These are phyloP conservation scores for Drosophila neocordata DNA, from an alignment of 1,140 invertebrate genomes.

Conservation along the genomic window DNA sequence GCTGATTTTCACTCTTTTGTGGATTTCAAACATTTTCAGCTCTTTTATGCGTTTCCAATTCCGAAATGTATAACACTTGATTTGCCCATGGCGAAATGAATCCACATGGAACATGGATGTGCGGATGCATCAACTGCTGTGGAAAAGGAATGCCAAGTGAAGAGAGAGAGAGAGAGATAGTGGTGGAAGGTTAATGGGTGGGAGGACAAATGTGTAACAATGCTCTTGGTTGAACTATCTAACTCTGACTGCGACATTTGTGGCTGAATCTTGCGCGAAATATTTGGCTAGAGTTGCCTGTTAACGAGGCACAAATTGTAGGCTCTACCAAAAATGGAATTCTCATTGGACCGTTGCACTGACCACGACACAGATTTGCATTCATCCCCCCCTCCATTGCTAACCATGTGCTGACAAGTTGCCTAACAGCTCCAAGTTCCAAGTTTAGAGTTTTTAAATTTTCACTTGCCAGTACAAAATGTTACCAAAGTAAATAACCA, in stretches of 20 bases:
- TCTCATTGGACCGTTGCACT: background rate
- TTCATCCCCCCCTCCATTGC: background rate
- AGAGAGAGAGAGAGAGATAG: background rate
- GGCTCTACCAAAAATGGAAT: background rate
- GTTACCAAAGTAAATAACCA: background rate
- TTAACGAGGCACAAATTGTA: slow-evolving; percentile 7
- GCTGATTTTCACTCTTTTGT: too few species aligned
- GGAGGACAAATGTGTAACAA: too few species aligned
- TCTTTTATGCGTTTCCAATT: too few species aligned
- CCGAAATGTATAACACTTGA: background rate
- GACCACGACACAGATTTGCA: slow-evolving; percentile 21
- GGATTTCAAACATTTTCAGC: background rate
- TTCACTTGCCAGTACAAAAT: background rate
- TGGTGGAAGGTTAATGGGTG: too few species aligned
- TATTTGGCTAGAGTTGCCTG: background rate
- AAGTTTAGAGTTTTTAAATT: background rate
- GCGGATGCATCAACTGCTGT: background rate
- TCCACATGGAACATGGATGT: background rate
- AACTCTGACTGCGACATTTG: background rate
- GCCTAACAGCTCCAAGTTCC: background rate
- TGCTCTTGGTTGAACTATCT: too few species aligned
- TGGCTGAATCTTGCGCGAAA: background rate
- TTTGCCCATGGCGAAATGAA: background rate
- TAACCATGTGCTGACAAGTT: background rate
- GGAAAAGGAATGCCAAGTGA: background rate